These are phyloP conservation scores for Sesamia nonagrioides DNA, from an alignment of 1,140 invertebrate species.

Conservation along the genomic window DNA sequence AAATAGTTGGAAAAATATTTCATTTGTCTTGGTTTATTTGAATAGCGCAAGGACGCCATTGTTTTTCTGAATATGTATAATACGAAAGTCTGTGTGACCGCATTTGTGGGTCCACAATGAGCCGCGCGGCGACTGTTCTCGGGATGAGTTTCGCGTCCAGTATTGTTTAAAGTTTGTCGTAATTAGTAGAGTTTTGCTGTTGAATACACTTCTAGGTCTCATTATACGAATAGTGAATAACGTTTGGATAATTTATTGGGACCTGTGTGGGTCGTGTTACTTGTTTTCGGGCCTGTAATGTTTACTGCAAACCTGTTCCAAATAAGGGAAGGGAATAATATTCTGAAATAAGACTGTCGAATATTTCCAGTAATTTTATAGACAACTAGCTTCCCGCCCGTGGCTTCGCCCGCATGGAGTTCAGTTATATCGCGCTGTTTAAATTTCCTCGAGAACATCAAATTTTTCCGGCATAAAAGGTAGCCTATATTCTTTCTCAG, in stretches of 20 bases:
- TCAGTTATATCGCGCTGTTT: too few relatives aligned
- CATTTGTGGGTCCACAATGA: constrained; percentile 84
- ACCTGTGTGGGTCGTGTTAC: constrained; percentile 7
- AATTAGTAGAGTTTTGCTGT: constrained; percentile 83
- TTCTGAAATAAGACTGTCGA: too few relatives aligned
- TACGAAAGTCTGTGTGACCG: constrained; percentile 83
- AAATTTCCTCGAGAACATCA: too few relatives aligned
- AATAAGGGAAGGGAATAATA: too few relatives aligned
- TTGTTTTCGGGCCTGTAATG: too few relatives aligned
- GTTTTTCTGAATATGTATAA: constrained; percentile 86
- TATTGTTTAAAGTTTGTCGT: constrained; percentile 87
- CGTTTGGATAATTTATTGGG: constrained; percentile 69
- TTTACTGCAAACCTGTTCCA: too few relatives aligned
- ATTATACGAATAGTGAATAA: constrained; percentile 73
- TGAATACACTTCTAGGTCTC: constrained; percentile 81
- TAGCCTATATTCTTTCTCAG: too few relatives aligned
- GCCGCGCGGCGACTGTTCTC: constrained; percentile 77
- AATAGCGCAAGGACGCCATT: constrained; percentile 82
- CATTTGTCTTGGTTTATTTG: constrained; percentile 84
- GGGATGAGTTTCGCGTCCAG: constrained; percentile 86
- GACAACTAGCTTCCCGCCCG: too few relatives aligned
- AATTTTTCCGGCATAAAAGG: too few relatives aligned
- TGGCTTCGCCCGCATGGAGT: too few relatives aligned
- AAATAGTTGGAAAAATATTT: constrained; percentile 72
- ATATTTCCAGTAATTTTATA: too few relatives aligned